These are phyloP conservation scores for Pangasius krempfi DNA, from an alignment of 2,797 vertebrate genomes.

Conservation along the genomic window DNA sequence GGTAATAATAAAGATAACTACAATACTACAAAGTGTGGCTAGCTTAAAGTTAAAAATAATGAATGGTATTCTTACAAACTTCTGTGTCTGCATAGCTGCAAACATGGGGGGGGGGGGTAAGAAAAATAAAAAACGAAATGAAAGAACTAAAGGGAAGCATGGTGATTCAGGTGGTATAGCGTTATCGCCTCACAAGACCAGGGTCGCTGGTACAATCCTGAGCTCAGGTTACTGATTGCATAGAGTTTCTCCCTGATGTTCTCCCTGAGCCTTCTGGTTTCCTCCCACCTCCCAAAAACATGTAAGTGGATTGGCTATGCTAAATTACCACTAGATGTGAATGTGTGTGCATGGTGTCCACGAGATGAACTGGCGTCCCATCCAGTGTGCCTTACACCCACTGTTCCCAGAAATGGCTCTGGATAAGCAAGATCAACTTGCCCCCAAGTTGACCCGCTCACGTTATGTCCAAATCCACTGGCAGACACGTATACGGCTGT, in stretches of 20 bases:
- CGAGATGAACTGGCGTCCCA: neutral
- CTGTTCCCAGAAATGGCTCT: neutral
- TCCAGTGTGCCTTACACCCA: neutral
- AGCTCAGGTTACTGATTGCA: neutral
- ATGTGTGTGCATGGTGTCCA: neutral
- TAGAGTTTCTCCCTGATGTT: neutral
- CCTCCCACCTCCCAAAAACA: neutral
- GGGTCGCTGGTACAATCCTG: neutral
- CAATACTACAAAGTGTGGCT: neutral
- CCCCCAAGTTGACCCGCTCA: neutral
- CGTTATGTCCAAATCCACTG: neutral
- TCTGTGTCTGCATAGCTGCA: neutral
- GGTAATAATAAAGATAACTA: neutral
- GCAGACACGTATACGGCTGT: neutral
- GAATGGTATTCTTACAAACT: neutral
- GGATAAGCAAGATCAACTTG: neutral
- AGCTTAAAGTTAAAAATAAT: too few species aligned
- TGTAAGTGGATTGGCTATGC: neutral
- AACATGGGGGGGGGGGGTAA: neutral
- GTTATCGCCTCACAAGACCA: neutral
- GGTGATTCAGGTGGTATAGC: too few species aligned
- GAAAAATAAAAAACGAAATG: too few species aligned
- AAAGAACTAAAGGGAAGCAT: too few species aligned
- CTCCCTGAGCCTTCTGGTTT: neutral
- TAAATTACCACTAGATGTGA: neutral